Evolutionary conservation across 2,888 invertebrate species (phyloP).

Genomic region (Metallyticus violacea): DNA sequence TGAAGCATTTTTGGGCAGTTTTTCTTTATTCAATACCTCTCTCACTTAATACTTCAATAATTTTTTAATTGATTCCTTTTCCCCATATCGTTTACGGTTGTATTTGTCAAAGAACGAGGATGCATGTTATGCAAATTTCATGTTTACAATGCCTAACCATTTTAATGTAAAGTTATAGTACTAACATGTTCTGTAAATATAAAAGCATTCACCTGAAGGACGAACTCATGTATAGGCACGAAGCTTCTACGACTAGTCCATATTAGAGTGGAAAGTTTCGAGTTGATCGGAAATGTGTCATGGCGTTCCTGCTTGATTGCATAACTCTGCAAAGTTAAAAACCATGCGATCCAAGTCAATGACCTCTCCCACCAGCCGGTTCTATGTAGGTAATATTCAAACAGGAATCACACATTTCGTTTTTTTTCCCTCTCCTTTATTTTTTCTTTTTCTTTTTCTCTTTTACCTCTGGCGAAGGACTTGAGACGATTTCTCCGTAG

Average conservation of each 20-base stretch:
- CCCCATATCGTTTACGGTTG: too few species aligned
- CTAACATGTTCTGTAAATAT: too few species aligned
- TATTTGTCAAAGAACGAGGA: too few species aligned
- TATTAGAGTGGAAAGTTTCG: not conserved
- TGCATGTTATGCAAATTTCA: too few species aligned
- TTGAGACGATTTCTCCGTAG: not conserved
- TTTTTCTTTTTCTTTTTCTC: not conserved
- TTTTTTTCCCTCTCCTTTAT: too few species aligned
- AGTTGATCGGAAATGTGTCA: not conserved
- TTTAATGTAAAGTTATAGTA: too few species aligned
- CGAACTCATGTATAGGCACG: not conserved
- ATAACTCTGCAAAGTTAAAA: not conserved
- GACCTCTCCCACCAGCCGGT: not conserved
- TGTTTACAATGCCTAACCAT: too few species aligned
- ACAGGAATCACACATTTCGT: not conserved
- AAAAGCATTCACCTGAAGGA: not conserved
- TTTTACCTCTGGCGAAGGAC: not conserved
- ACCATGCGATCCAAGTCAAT: not conserved
- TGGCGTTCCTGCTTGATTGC: not conserved
- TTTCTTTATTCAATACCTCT: too few species aligned
- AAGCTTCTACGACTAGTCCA: not conserved
- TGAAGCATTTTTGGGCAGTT: too few species aligned
- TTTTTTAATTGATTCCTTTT: too few species aligned
- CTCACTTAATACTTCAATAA: too few species aligned
- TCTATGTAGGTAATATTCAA: not conserved